Conservation (phyloP, 2,113 vertebrate genomes). For the Pampusana beccarii region DNA sequence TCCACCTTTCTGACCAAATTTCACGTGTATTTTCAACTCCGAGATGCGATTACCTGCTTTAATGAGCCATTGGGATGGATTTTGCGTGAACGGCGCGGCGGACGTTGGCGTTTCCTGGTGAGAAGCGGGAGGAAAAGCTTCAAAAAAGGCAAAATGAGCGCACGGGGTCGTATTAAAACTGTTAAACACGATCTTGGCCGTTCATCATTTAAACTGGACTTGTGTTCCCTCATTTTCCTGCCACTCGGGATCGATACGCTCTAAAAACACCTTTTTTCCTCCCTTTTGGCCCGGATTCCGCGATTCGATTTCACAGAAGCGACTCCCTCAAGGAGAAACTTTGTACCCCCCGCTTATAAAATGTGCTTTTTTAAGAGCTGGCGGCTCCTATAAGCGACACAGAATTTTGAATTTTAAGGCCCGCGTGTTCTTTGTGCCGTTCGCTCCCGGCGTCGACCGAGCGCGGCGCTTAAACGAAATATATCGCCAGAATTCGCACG, state of each 20-base stretch:
- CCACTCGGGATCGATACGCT: not conserved
- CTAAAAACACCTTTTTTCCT: not conserved
- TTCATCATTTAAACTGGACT: not conserved
- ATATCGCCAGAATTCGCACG: not conserved
- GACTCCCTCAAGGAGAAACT: not conserved
- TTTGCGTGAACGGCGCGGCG: not conserved
- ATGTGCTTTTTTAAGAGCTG: not conserved
- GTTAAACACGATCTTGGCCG: too few relatives aligned
- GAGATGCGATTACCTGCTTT: not conserved
- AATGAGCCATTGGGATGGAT: not conserved
- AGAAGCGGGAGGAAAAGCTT: not conserved
- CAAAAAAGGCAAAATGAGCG: not conserved
- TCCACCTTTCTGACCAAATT: not conserved
- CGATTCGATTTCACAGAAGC: not conserved
- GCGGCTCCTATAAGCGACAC: not conserved
- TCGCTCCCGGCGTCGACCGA: not conserved
- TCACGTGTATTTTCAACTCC: not conserved
- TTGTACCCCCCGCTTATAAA: not conserved
- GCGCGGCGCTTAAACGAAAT: not conserved
- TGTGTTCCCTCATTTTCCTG: fast-evolving
- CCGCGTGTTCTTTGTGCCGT: not conserved
- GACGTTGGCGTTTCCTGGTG: too few relatives aligned
- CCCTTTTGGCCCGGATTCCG: not conserved
- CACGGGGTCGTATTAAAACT: too few relatives aligned
- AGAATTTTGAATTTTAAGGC: not conserved